Conservation (phyloP, 2,888 invertebrate species). For the Chelonus formosanus region DNA sequence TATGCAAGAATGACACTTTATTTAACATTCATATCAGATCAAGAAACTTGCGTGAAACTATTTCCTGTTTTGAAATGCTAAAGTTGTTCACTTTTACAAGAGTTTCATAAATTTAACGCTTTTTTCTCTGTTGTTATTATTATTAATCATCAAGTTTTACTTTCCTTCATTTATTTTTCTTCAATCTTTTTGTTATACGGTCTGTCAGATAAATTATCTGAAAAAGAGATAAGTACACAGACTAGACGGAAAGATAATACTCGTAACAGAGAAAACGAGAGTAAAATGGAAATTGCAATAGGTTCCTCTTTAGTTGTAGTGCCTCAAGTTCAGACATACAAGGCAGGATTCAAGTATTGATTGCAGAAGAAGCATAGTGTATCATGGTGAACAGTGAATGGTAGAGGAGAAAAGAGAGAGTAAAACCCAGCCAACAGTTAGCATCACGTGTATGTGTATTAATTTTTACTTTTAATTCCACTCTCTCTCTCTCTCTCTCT, state of each 20-base stretch:
- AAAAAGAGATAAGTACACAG: no score
- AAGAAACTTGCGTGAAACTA: no score
- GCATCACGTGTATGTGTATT: constrained; percentile 28
- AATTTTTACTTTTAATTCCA: constrained; percentile 19
- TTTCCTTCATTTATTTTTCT: no score
- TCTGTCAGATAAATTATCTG: not conserved
- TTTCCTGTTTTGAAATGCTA: no score
- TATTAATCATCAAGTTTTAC: no score
- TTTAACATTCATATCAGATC: no score
- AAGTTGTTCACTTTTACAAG: no score
- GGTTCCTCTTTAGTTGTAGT: constrained; percentile 46
- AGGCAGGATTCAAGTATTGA: constrained; percentile 62
- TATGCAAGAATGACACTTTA: no score
- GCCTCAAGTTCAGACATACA: constrained; percentile 50
- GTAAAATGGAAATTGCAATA: constrained; percentile 39
- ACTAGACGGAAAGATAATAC: not conserved
- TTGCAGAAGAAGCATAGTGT: constrained; percentile 57
- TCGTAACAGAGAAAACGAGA: constrained; percentile 18
- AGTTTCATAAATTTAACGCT: no score
- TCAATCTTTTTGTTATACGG: not conserved
- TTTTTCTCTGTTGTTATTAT: no score
- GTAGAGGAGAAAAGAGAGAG: constrained; percentile 14
- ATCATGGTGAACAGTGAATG: constrained; percentile 33
- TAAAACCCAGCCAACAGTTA: constrained; percentile 53
- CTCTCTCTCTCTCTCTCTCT: constrained; percentile 18